These are phyloP conservation scores for Tachina grossa DNA, from an alignment of 2,888 invertebrate genomes.

Conservation along the genomic window DNA sequence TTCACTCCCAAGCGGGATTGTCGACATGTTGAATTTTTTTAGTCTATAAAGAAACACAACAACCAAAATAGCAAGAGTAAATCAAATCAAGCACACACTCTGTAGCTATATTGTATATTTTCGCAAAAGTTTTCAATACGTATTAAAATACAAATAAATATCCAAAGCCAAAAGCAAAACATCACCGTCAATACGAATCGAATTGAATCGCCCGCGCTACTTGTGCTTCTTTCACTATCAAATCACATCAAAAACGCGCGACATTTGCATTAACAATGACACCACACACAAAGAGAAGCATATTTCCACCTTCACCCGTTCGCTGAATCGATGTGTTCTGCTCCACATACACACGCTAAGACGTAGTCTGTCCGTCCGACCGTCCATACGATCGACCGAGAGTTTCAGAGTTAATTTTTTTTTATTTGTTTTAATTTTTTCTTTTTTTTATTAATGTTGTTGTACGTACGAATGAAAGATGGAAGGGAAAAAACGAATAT, in stretches of 20 bases:
- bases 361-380: background rate
- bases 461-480: background rate
- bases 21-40: slow-evolving; percentile 52
- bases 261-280: slow-evolving; percentile 72
- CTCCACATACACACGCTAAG: slow-evolving; percentile 15
- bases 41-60: slow-evolving; percentile 52
- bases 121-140: slow-evolving; percentile 50
- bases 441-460: slow-evolving; percentile 22
- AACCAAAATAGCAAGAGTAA: slow-evolving; percentile 56
- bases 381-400: slow-evolving; percentile 19
- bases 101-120: slow-evolving; percentile 18
- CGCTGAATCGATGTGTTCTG: slow-evolving; percentile 51
- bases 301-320: slow-evolving; percentile 70
- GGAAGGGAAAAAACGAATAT: slow-evolving; percentile 40
- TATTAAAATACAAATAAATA: slow-evolving; percentile 34
- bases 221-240: slow-evolving; percentile 60
- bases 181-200: slow-evolving; percentile 63
- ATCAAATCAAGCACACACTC: slow-evolving; percentile 59
- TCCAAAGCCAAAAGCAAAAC: slow-evolving; percentile 40
- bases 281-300: slow-evolving; percentile 70
- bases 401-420: slow-evolving; percentile 28
- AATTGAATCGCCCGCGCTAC: slow-evolving; percentile 68
- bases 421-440: slow-evolving; percentile 9
- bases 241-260: slow-evolving; percentile 72
- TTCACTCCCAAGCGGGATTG: slow-evolving; percentile 38